These are phyloP conservation scores for Lutraria rhynchaena DNA, from an alignment of 1,140 invertebrate genomes.

Conservation along the genomic window DNA sequence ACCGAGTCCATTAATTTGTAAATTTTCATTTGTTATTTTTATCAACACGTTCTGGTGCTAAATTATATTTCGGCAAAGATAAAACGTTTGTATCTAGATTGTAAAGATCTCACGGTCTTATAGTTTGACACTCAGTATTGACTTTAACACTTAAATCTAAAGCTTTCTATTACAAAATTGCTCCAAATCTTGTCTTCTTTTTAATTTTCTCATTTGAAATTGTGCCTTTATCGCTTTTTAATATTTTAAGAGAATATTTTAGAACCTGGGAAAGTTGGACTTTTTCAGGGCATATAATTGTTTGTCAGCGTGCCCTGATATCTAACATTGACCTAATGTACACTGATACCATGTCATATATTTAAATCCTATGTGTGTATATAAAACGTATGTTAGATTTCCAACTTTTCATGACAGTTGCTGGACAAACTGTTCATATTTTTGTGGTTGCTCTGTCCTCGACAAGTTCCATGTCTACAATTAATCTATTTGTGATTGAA, in stretches of 20 bases:
- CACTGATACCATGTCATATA: no score
- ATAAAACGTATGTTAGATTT: no score
- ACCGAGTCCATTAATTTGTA: constrained; percentile 42
- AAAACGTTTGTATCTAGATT: constrained; percentile 35
- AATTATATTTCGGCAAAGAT: constrained; percentile 48
- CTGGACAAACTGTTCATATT: no score
- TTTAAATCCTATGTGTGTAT: no score
- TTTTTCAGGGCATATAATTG: not conserved
- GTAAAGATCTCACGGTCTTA: constrained; percentile 13
- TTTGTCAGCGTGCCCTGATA: constrained; percentile 17
- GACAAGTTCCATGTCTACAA: no score
- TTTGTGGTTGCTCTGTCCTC: no score
- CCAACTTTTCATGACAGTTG: no score
- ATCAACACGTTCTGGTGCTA: constrained; percentile 45
- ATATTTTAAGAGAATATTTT: constrained; percentile 19
- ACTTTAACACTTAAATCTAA: constrained; percentile 35
- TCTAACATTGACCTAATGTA: no score
- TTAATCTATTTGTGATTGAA: no score
- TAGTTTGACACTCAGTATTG: constrained; percentile 24
- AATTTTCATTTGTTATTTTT: constrained; percentile 52
- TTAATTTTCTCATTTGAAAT: constrained; percentile 40
- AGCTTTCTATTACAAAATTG: not conserved
- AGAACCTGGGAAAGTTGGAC: not conserved
- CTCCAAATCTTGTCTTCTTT: constrained; percentile 16
- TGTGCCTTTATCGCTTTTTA: constrained; percentile 27